Conservation (phyloP, 2,888 invertebrate species). For the Synanthedon vespiformis region DNA sequence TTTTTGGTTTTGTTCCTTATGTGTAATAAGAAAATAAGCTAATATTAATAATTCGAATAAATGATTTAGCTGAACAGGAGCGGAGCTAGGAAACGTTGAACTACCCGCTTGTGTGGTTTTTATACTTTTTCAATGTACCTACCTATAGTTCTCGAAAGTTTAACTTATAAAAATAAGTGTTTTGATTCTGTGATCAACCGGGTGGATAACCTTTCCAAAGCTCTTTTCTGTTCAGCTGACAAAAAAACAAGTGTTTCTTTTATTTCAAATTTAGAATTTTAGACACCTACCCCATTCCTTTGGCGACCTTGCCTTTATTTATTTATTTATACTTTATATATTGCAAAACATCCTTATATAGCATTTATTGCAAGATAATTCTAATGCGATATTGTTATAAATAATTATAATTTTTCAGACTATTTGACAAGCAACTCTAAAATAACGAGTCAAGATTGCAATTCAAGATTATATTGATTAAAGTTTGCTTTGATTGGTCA, state of each 20-base stretch:
- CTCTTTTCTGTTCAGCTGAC: constrained; percentile 46
- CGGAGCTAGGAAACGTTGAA: constrained; percentile 44
- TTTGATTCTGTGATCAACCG: constrained; percentile 59
- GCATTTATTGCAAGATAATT: too few species aligned
- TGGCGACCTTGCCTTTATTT: background rate
- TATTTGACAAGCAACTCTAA: too few species aligned
- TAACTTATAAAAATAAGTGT: constrained; percentile 30
- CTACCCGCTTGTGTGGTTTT: constrained; percentile 57
- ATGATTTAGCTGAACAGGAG: constrained; percentile 38
- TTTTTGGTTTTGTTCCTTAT: constrained; percentile 70
- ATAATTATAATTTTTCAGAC: too few species aligned
- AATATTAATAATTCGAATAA: constrained; percentile 64
- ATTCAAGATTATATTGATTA: too few species aligned
- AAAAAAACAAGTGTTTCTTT: constrained; percentile 33
- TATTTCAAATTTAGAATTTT: constrained; percentile 2
- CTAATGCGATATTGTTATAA: too few species aligned
- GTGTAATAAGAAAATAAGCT: constrained; percentile 61
- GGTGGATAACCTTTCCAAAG: constrained; percentile 26
- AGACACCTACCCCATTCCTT: background rate
- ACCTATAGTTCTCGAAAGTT: constrained; percentile 23
- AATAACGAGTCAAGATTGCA: too few species aligned
- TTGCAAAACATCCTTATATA: background rate
- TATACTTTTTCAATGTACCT: constrained; percentile 47
- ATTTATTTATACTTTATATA: background rate
- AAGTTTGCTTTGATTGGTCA: too few species aligned